Base-by-base conservation (phyloP, 2,797 vertebrate genomes). In the Pogoniulus pusillus region DNA sequence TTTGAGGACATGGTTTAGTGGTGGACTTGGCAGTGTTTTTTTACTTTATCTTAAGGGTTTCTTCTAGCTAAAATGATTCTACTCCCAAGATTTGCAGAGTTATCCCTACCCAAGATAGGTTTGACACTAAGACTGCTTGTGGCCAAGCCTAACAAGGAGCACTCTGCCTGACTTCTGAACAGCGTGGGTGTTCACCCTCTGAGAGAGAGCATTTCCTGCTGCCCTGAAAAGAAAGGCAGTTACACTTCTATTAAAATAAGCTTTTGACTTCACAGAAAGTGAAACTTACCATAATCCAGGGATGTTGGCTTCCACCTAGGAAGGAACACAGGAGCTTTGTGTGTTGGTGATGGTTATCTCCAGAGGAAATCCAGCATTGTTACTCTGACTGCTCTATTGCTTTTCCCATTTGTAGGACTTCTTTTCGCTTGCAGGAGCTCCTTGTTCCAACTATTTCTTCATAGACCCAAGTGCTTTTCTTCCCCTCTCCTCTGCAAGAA, bases 221-320 rank as follows among this genome's bases (percentile, higher is more conserved):
- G 59, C 77, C 16, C 66, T 66, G 41, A 74, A 63, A 81, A 84
- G 73, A 89, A 62, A 64, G 63, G 54, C 88, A 13, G 47, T 34
- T 91, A 47, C 0, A 1, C 74, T 80, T 83, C 49, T 60, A 66
- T 68, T 73, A 62, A 86, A 88, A 77, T 35, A 12, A 13, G 45
- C 41, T 47, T 81, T 79, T 79, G 75, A 82, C 71, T 90, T 65
- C 35, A 20, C 49, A 34, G 55, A 82, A 93, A 69, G 54, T 19
- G 64, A 80, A 92, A 96, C 97, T 97, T 92, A 97, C 97, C 92
- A 96, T 97, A 91, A 94, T 89, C 82, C 94, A 95, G 93, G 81
- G 94, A 73, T 85, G 94, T 65, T 60, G 82, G 89, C 72, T 85
- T 80, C 87, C 87, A 94, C 88, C 91, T 76, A 68, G 5, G 13